phyloP scores from a whole-genome alignment of 2,888 invertebrate genomes.

The Galerucella pusilla region DNA sequence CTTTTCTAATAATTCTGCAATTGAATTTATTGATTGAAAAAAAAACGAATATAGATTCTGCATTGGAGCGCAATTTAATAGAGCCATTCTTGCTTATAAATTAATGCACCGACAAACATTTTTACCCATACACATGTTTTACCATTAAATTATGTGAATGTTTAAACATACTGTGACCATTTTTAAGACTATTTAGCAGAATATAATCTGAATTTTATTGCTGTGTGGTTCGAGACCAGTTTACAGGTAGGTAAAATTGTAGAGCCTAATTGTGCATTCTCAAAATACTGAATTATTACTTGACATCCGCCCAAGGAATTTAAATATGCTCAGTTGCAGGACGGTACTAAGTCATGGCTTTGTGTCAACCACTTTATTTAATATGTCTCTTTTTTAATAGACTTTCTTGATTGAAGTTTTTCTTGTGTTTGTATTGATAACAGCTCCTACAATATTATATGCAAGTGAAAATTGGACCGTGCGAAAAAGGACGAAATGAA shows the following conservation, averaged over 20 bases:
- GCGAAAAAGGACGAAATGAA: too few relatives aligned
- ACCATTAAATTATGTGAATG: slow-evolving; percentile 59
- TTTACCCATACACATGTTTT: slow-evolving; percentile 57
- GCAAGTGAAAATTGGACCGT: too few relatives aligned
- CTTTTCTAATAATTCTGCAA: slow-evolving; percentile 39
- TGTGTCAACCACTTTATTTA: not conserved
- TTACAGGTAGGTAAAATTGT: slow-evolving; percentile 52
- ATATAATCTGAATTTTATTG: slow-evolving; percentile 58
- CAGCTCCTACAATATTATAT: too few relatives aligned
- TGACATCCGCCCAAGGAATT: slow-evolving; percentile 20
- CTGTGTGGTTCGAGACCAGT: slow-evolving; percentile 49
- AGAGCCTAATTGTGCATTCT: slow-evolving; percentile 49
- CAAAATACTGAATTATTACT: slow-evolving; percentile 45
- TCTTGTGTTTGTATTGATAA: too few relatives aligned
- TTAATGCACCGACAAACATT: slow-evolving; percentile 62
- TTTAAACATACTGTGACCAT: slow-evolving; percentile 58
- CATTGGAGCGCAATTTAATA: slow-evolving; percentile 58
- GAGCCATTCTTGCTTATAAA: slow-evolving; percentile 63
- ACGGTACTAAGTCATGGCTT: not conserved
- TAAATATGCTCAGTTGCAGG: slow-evolving; percentile 18
- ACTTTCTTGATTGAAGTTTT: not conserved
- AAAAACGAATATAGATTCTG: slow-evolving; percentile 13
- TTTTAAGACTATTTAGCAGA: slow-evolving; percentile 56
- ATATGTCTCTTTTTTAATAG: not conserved
- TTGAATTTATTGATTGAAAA: slow-evolving; percentile 46